Conservation (phyloP, 2,888 invertebrate species). For the Macaria liturata region DNA sequence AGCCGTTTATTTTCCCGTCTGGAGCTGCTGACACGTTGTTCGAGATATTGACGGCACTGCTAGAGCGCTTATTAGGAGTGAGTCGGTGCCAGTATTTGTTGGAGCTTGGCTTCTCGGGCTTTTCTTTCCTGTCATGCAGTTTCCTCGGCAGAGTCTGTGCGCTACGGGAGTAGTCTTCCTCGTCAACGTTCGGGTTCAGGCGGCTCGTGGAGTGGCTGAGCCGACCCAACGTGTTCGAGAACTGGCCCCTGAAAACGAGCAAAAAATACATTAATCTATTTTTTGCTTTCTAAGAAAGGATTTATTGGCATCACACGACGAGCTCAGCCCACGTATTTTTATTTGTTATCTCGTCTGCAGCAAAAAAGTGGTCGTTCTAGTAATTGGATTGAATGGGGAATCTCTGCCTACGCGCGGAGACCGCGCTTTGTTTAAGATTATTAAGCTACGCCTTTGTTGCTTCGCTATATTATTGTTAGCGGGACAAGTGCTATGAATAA, state of each 20-base stretch:
- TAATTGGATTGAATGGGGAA: conserved; percentile 75
- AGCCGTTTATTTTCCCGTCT: conserved; percentile 72
- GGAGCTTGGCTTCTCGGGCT: conserved; percentile 70
- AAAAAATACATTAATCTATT: conserved; percentile 39
- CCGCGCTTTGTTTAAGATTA: conserved; percentile 66
- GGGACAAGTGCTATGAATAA: conserved; percentile 35
- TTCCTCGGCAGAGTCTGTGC: conserved; percentile 91
- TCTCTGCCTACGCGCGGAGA: conserved; percentile 67
- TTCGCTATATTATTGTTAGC: conserved; percentile 31
- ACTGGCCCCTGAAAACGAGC: conserved; percentile 85
- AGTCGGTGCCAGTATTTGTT: conserved; percentile 77
- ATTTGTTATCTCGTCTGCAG: conserved; percentile 63
- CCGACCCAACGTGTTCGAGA: conserved; percentile 90
- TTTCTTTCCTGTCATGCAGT: conserved; percentile 79
- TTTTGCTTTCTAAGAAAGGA: conserved; percentile 42
- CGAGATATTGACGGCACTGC: conserved; percentile 87
- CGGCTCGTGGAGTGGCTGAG: conserved; percentile 92
- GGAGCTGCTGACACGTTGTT: conserved; percentile 61
- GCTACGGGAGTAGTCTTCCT: conserved; percentile 82
- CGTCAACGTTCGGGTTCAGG: conserved; percentile 82
- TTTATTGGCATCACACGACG: conserved; percentile 55
- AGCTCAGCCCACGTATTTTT: conserved; percentile 63
- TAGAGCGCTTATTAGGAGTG: conserved; percentile 81
- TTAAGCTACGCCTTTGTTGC: conserved; percentile 43
- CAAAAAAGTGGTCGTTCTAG: conserved; percentile 66